Conservation (phyloP, 2,888 invertebrate genomes). For the Malthinus flaveolus region DNA sequence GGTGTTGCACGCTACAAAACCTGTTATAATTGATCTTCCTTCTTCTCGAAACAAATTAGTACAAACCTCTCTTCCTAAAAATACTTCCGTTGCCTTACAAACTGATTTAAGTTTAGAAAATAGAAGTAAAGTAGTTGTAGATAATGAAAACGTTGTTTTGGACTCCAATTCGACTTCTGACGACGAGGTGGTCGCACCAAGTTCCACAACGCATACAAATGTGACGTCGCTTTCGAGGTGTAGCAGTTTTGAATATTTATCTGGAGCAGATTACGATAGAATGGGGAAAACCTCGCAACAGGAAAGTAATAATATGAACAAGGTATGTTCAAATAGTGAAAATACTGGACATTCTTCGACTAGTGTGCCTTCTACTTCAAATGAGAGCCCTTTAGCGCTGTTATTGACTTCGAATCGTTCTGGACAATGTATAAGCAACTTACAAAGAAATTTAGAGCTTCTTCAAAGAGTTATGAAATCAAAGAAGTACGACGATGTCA, state of each 20-base stretch:
- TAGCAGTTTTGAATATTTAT: conserved; percentile 70
- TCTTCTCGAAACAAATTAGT: conserved; percentile 24
- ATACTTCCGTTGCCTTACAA: conserved; percentile 34
- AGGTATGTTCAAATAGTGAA: not conserved
- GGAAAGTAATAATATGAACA: too few relatives aligned
- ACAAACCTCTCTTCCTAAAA: conserved; percentile 29
- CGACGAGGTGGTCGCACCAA: conserved; percentile 1
- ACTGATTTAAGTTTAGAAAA: conserved; percentile 23
- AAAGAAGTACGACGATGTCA: conserved; percentile 61
- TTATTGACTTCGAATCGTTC: conserved; percentile 36
- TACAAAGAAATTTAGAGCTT: conserved; percentile 65
- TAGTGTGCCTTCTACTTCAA: not conserved
- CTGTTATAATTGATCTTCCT: not conserved
- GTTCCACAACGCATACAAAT: conserved; percentile 28
- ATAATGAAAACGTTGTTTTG: conserved; percentile 27
- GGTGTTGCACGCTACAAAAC: not conserved
- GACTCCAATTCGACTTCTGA: conserved; percentile 27
- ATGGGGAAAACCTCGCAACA: not conserved
- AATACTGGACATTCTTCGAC: not conserved
- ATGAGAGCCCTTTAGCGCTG: conserved; percentile 32
- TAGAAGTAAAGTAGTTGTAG: not conserved
- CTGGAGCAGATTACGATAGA: conserved; percentile 45
- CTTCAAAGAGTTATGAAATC: conserved; percentile 63
- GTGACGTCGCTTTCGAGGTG: conserved; percentile 53
- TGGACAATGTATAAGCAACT: conserved; percentile 58